Evolutionary conservation across 2,888 invertebrate species (phyloP).

Genomic region (Diarsia rubi): DNA sequence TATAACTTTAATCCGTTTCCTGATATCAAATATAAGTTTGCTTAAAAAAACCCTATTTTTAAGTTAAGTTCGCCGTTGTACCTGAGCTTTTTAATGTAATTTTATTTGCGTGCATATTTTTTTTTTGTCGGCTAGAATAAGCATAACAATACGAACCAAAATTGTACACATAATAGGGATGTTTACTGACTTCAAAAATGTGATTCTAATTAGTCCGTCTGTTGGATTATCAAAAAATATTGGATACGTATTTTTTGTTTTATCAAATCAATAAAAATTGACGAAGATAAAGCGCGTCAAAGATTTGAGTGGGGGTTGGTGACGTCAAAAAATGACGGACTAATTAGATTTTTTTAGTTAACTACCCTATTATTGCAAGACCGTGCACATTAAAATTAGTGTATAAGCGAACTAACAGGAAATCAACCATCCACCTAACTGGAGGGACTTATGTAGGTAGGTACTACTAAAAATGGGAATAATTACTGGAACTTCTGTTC

Average conservation of each 20-base stretch:
- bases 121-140: not conserved
- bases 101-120: not conserved
- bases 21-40: not conserved
- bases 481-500: not conserved
- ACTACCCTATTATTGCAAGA: not conserved
- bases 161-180: not conserved
- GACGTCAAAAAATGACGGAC: no score
- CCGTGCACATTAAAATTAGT: not conserved
- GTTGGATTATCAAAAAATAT: no score
- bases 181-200: no score
- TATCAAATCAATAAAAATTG: no score
- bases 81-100: not conserved
- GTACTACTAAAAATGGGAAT: not conserved
- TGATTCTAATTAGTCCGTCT: no score
- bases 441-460: not conserved
- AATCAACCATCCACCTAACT: not conserved
- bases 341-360: no score
- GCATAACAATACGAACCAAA: not conserved
- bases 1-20: not conserved
- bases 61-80: not conserved
- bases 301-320: no score
- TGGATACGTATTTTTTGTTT: no score
- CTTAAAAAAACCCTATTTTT: not conserved
- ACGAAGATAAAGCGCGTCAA: no score
- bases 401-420: no score